Evolutionary conservation across 2,797 vertebrate species (phyloP).

Genomic region (Rousettus madagascariensis): DNA sequence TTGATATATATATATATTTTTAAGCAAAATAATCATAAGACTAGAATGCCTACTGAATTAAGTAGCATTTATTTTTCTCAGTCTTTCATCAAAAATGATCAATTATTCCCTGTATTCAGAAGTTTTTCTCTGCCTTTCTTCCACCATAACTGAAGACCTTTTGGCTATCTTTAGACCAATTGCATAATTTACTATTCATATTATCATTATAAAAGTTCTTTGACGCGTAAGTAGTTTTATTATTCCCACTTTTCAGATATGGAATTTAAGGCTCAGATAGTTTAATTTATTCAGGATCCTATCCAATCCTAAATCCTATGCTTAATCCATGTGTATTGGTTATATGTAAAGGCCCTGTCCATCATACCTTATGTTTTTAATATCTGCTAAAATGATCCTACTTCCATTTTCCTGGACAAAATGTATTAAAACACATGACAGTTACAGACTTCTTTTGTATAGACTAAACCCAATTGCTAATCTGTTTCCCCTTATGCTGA

Average conservation of each 20-base stretch:
- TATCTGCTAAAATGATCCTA: neutral
- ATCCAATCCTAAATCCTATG: neutral
- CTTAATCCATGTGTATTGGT: neutral
- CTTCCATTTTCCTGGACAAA: slow-evolving; percentile 58
- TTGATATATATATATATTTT: neutral
- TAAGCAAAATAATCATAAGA: neutral
- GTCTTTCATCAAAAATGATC: neutral
- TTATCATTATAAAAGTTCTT: neutral
- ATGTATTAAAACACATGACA: slow-evolving; percentile 41
- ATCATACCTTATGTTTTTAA: neutral
- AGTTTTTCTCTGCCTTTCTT: neutral
- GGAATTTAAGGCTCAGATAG: neutral
- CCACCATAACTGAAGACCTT: neutral
- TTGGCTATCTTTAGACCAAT: neutral
- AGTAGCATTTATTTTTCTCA: neutral
- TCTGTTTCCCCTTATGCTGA: slow-evolving; percentile 77
- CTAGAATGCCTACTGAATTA: neutral
- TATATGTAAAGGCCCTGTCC: neutral
- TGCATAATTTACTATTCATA: neutral
- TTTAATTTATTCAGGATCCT: neutral
- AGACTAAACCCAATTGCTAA: slow-evolving; percentile 67
- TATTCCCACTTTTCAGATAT: neutral
- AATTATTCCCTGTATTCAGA: neutral
- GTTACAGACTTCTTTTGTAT: slow-evolving; percentile 75
- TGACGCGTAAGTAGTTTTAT: neutral